Percentiles rank a stretch among this genome's conserved stretches.
Conservation (phyloP, 92 coral and sea anemone species). For the Phenganax marumi region DNA sequence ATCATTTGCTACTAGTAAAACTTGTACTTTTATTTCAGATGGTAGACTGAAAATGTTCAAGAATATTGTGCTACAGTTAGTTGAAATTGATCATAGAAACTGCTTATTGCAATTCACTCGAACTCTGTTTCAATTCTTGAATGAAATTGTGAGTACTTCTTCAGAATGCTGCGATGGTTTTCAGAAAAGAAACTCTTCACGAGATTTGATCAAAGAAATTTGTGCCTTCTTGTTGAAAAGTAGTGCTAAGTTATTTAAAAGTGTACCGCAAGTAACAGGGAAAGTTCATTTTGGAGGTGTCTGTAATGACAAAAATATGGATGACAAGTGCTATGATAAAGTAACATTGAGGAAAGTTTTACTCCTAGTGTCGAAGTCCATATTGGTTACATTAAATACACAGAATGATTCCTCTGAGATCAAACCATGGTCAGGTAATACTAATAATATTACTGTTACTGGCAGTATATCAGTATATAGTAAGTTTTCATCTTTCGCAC, state of each 20-base stretch:
- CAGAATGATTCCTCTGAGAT: conserved; percentile 2
- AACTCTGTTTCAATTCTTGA: conserved; percentile 30
- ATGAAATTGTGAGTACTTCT: neutral
- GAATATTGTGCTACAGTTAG: neutral
- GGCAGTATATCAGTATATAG: neutral
- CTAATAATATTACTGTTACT: neutral
- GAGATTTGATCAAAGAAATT: neutral
- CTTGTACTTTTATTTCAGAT: neutral
- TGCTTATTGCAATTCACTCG: conserved; percentile 12
- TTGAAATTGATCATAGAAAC: conserved; percentile 4
- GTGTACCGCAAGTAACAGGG: neutral
- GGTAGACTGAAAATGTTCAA: neutral
- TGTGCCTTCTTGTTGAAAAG: conserved; percentile 15
- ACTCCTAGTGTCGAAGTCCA: conserved; percentile 32
- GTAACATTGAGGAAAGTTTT: conserved; percentile 44
- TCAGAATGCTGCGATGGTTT: neutral
- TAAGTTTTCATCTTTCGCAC: too few species aligned
- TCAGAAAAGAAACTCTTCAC: neutral
- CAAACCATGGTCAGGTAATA: neutral
- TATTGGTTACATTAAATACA: conserved; percentile 10
- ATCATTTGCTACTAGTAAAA: neutral
- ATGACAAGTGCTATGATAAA: conserved; percentile 5
- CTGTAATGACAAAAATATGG: neutral
- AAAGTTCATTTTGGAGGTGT: conserved; percentile 29
- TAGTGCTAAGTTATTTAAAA: neutral